Evolutionary conservation across 2,888 invertebrate genomes (phyloP).

Genomic region (Machimus atricapillus): DNA sequence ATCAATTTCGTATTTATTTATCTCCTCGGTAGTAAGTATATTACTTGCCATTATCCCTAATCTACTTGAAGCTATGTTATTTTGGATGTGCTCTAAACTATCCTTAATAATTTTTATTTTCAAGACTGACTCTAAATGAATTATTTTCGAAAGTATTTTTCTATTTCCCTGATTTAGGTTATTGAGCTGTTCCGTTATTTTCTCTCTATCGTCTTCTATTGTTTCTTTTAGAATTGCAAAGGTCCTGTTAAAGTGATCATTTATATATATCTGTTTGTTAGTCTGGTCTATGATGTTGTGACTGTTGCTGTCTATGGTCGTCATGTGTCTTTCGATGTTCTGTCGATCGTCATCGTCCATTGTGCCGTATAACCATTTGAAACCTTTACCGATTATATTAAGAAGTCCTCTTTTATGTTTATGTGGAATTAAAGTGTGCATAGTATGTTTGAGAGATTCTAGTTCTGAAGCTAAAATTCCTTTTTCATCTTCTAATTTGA

Average conservation of each 20-base stretch:
- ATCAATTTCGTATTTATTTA: slow-evolving; percentile 30
- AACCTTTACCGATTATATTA: slow-evolving; percentile 12
- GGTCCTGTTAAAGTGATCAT: slow-evolving; percentile 31
- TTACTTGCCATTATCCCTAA: slow-evolving; percentile 34
- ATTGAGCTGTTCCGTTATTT: slow-evolving; percentile 6
- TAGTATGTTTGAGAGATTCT: neutral
- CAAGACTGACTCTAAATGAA: neutral
- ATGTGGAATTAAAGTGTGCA: slow-evolving; percentile 27
- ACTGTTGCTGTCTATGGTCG: slow-evolving; percentile 30
- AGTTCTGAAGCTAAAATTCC: neutral
- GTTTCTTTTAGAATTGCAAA: slow-evolving; percentile 9
- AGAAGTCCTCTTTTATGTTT: slow-evolving; percentile 32
- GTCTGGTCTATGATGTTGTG: slow-evolving; percentile 23
- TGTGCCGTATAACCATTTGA: slow-evolving; percentile 40
- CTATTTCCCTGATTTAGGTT: neutral
- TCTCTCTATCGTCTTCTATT: slow-evolving; percentile 13
- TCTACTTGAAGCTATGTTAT: slow-evolving; percentile 34
- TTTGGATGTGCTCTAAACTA: slow-evolving; percentile 28
- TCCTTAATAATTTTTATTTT: slow-evolving; percentile 29
- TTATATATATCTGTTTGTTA: slow-evolving; percentile 22
- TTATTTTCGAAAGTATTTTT: neutral
- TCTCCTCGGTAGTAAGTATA: slow-evolving; percentile 39
- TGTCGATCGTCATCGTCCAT: slow-evolving; percentile 37
- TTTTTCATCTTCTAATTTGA: neutral
- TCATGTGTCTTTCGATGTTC: slow-evolving; percentile 9